Conservation (phyloP, 2,888 invertebrate species). For the Strigamia crassipes region DNA sequence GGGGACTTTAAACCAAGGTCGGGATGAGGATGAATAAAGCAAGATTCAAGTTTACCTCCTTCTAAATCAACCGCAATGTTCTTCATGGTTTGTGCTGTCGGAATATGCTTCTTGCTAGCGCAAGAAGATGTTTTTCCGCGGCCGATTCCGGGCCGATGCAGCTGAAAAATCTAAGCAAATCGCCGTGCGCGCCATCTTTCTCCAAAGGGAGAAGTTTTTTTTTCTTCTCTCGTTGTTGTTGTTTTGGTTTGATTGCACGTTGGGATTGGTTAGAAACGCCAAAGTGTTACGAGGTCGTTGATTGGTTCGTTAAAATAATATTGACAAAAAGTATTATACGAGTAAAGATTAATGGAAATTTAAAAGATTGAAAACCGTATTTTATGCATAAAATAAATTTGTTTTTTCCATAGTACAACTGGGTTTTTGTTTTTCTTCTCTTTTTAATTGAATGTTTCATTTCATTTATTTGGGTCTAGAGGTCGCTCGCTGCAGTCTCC, state of each 20-base stretch:
- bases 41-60: constrained; percentile 30
- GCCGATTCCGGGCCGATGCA: background rate
- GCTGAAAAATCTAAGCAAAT: background rate
- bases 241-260: background rate
- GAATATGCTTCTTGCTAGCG: background rate
- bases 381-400: background rate
- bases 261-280: background rate
- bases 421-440: too few relatives aligned
- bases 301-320: background rate
- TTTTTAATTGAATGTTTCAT: background rate
- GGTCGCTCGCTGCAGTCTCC: background rate
- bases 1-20: constrained; percentile 1
- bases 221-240: background rate
- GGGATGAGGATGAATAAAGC: constrained; percentile 10
- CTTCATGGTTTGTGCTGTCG: background rate
- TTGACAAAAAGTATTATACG: background rate
- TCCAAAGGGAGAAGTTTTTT: background rate
- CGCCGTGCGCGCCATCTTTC: constrained; percentile 27
- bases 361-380: background rate
- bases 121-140: background rate
- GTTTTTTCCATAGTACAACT: too few relatives aligned
- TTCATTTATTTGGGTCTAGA: background rate
- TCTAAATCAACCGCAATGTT: background rate
- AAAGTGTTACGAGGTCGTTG: background rate
- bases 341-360: too few relatives aligned